Conservation (phyloP, 1,140 invertebrate genomes). For the Zaprionus ornatus region DNA sequence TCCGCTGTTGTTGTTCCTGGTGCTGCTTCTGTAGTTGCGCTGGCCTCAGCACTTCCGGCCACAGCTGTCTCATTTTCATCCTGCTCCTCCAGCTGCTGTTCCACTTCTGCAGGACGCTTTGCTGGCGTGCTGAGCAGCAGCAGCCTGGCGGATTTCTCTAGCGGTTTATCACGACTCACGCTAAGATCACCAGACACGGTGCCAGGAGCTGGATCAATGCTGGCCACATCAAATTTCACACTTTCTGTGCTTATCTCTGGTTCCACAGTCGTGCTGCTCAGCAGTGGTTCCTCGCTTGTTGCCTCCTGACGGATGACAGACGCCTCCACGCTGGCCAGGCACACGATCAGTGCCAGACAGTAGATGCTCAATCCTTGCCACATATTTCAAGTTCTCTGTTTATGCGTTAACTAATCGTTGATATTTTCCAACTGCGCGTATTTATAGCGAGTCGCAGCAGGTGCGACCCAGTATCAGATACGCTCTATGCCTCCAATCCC, state of each 20-base stretch:
- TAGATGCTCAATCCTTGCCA: slow-evolving; percentile 49
- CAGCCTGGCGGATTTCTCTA: slow-evolving; percentile 62
- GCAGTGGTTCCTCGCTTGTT: slow-evolving; percentile 25
- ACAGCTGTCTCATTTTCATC: slow-evolving; percentile 53
- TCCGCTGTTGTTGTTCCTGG: slow-evolving; percentile 36
- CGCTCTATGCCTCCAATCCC: neutral
- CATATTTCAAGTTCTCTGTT: slow-evolving; percentile 61
- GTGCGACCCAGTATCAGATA: neutral
- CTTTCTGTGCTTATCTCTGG: slow-evolving; percentile 42
- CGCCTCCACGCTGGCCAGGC: slow-evolving; percentile 37
- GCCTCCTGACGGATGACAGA: slow-evolving; percentile 50
- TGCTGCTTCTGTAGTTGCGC: slow-evolving; percentile 9
- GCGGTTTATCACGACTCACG: slow-evolving; percentile 9
- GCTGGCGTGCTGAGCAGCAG: slow-evolving; percentile 71
- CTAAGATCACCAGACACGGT: slow-evolving; percentile 43
- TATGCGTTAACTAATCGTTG: slow-evolving; percentile 47
- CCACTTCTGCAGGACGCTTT: slow-evolving; percentile 56
- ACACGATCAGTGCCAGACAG: slow-evolving; percentile 19
- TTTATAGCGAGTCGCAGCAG: slow-evolving; percentile 53
- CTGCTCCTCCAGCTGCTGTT: slow-evolving; percentile 60
- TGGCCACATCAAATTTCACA: slow-evolving; percentile 36
- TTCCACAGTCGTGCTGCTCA: slow-evolving; percentile 10
- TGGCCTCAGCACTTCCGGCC: slow-evolving; percentile 33
- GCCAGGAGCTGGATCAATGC: slow-evolving; percentile 59
- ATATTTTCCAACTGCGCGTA: slow-evolving; percentile 52